Evolutionary conservation across 2,888 invertebrate species (phyloP), one percentile per base, ranked within the genome.

Genomic region (Chalcosyrphus nemorum): DNA sequence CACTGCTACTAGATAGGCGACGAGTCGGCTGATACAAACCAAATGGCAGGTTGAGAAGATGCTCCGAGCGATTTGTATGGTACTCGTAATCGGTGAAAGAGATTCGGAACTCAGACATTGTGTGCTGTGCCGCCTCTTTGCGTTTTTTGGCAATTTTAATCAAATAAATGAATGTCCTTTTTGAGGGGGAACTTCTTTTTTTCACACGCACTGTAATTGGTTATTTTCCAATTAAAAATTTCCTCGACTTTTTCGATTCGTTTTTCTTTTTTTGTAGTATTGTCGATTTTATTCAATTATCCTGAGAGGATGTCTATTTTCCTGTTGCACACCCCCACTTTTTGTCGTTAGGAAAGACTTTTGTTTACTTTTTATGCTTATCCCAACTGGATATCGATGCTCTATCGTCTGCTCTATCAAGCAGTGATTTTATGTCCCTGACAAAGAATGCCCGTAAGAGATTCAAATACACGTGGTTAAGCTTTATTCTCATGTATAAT

Each of bases 71-170:
- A 86, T 90, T 89, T 56, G 88, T 87, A 70, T 87, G 87, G 47
- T 71, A 87, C 70, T 88, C 88, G 68, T 87, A 90, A 74, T 91
- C 91, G 70, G 90, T 89, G 76, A 87, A 88, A 61, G 90, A 87
- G 71, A 88, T 91, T 59, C 90, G 90, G 85, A 89, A 90, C 86
- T 90, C 91, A 81, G 91, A 88, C 91, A 91, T 91, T 38, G n/a
- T n/a, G n/a, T n/a, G 43, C 81, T 70, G 52, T 38, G 66, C 45
- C n/a, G 65, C 66, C 13, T n/a, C n/a, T n/a, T n/a, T n/a, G n/a
- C n/a, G 15, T 41, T 32, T 45, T 54, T 56, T 61, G 45, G 50
- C 35, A 38, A 38, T 65, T 47, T 32, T 43, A 61, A 43, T 61
- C 15, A 7, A 35, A 19, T 19, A 13, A 21, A 24, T 57, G 21